phyloP scores from a whole-genome alignment of 2,113 vertebrate genomes.

The Dasyurus viverrinus region DNA sequence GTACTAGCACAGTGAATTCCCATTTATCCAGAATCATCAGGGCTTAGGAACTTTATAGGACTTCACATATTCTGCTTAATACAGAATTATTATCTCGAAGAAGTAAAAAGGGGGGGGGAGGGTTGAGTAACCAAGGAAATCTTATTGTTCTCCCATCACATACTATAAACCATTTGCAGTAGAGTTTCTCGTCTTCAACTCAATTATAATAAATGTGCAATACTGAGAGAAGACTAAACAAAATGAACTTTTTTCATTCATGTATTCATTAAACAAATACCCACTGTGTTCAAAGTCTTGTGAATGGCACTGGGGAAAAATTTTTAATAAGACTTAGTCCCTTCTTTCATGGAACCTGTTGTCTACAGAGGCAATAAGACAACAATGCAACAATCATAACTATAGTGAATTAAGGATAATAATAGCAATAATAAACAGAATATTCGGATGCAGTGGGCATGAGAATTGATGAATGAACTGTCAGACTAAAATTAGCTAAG shows the following conservation, averaged over 20 bases:
- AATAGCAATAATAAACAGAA: too few relatives aligned
- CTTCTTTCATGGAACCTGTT: too few relatives aligned
- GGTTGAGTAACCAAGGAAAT: background rate
- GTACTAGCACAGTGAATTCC: background rate
- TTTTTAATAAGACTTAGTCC: too few relatives aligned
- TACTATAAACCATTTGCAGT: background rate
- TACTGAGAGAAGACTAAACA: background rate
- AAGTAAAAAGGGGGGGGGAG: background rate
- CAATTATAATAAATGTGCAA: background rate
- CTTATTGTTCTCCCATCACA: background rate
- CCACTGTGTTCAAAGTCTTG: background rate
- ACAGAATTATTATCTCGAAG: background rate
- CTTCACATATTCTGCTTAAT: background rate
- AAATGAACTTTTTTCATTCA: background rate
- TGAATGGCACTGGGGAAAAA: too few relatives aligned
- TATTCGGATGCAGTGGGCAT: too few relatives aligned
- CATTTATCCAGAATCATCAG: background rate
- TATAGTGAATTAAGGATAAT: too few relatives aligned
- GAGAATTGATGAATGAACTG: too few relatives aligned
- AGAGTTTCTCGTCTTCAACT: background rate
- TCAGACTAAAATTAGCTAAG: too few relatives aligned
- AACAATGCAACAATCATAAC: too few relatives aligned
- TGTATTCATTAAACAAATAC: background rate
- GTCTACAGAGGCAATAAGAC: too few relatives aligned
- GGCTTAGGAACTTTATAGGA: background rate